Conservation (phyloP, 2,888 invertebrate species). For the Buathra laborator region DNA sequence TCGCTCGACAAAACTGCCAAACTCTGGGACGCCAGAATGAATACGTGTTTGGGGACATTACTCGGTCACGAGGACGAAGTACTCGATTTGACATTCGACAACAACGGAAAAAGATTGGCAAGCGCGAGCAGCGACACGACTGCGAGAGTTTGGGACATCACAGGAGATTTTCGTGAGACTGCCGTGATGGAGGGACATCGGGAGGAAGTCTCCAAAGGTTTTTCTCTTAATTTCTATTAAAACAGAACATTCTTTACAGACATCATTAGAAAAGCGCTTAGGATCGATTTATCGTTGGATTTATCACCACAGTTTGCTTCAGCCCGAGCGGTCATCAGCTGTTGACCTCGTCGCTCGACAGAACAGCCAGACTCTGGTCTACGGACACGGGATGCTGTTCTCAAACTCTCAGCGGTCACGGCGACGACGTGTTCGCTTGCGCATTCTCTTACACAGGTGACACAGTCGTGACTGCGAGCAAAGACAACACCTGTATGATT, state of each 20-base stretch:
- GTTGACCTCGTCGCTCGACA: slow-evolving; percentile 92
- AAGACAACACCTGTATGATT: slow-evolving; percentile 93
- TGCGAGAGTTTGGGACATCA: slow-evolving; percentile 90
- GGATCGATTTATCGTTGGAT: background rate
- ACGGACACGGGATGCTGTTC: slow-evolving; percentile 88
- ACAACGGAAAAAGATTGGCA: slow-evolving; percentile 88
- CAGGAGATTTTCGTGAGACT: slow-evolving; percentile 86
- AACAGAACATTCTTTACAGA: background rate
- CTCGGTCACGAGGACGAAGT: slow-evolving; percentile 90
- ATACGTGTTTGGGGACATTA: slow-evolving; percentile 87
- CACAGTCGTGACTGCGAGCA: slow-evolving; percentile 92
- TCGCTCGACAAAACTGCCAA: slow-evolving; percentile 90
- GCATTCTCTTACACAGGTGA: slow-evolving; percentile 93
- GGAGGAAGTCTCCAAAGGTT: slow-evolving; percentile 90
- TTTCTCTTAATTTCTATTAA: background rate
- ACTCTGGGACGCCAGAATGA: slow-evolving; percentile 89
- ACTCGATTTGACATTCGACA: slow-evolving; percentile 92
- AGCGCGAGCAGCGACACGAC: slow-evolving; percentile 92
- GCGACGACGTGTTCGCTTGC: slow-evolving; percentile 93
- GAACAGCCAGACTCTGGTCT: slow-evolving; percentile 92
- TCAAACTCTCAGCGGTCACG: slow-evolving; percentile 91
- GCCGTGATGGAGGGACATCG: slow-evolving; percentile 89
- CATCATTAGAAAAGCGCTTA: background rate
- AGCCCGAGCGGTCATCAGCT: slow-evolving; percentile 92
- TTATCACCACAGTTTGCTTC: slow-evolving; percentile 89